Evolutionary conservation across 2,797 vertebrate species (phyloP), one percentile per base, ranked within the genome.

Genomic region (Spinus olivaceus): DNA sequence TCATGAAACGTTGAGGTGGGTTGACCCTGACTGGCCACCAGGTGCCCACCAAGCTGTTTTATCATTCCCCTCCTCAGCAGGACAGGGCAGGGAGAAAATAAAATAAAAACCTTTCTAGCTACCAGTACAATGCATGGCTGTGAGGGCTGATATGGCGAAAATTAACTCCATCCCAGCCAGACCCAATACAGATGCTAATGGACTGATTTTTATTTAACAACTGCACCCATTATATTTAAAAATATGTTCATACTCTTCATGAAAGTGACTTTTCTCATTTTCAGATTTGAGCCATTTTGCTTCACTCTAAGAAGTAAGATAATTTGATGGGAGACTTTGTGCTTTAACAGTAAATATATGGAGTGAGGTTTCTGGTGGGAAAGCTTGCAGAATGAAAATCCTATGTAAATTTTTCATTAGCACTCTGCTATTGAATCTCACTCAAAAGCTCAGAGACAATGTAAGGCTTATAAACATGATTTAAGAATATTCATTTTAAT

Each of bases 401-500:
- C 42, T 44, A 54, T 1, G 3, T 89, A 89, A 77, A 91, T 69
- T 91, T 94, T 95, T 89, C 79, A 81, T 93, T 71, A 87, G 15
- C 35, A 44, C 12, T 82, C 30, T 91, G 47, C 53, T 54, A 79
- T 80, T 89, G 86, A 91, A 82, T 78, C 20, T 63, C 51, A 74
- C 60, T 89, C 57, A 51, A 77, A 87, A 74, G 79, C 84, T 94
- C 81, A 76, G 35, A 78, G 60, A 63, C 22, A 53, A 49, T 51
- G 24, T 85, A 80, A 66, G 39, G 39, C 81, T 95, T 89, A 94
- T 61, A 85, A 88, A 76, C 39, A 74, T n/a, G 64, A 77, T 77
- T 91, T 76, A 33, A 60, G 46, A 87, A 87, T 71, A 91, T 90
- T 80, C 20, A 64, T 81, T 67, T 88, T 88, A 88, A 63, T 82